Evolutionary conservation across 1,140 invertebrate genomes (phyloP), one percentile per base, ranked within the genome.

Genomic region (Lamellibrachia luymesi): DNA sequence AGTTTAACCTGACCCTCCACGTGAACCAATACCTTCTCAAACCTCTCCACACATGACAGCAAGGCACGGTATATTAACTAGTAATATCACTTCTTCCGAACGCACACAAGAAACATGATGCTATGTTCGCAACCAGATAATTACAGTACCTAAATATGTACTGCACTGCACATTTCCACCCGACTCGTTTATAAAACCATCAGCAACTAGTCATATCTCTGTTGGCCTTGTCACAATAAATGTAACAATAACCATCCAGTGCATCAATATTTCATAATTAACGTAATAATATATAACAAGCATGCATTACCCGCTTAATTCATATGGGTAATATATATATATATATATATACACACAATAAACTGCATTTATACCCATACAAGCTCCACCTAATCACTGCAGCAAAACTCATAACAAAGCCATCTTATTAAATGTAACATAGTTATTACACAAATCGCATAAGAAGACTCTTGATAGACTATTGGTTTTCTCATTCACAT

Each of bases 361-460:
- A 38, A 38, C 38, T 38, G 38, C 38, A 38, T 38, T 38, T 38
- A 38, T 38, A 38, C 38, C 38, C 38, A 38, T 0, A 38, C 38
- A 17, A 80, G 17, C 64, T 80, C 64, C 13, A 80, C 25, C 64
- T 1, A 17, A 80, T 80, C 64, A 80, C 2, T 80, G 64, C 64
- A 10, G 17, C 64, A 22, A 22, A 80, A 80, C 17, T 80, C 64
- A 17, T 80, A 80, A 80, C 64, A 80, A 22, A 80, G 13, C 64
- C 64, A 80, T 80, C 25, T 80, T 80, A 80, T 80, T 80, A 80
- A 80, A 80, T 80, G 64, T 80, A 80, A 80, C 64, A 80, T 80
- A 80, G 52, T 6, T 56, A 56, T 56, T 56, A 56, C 1, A 8
- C 17, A 8, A 56, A 56, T 22, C 13, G 25, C 64, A 80, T 22